These are phyloP conservation scores for Phytoseiulus persimilis DNA, from an alignment of 2,888 invertebrate species.

Conservation along the genomic window DNA sequence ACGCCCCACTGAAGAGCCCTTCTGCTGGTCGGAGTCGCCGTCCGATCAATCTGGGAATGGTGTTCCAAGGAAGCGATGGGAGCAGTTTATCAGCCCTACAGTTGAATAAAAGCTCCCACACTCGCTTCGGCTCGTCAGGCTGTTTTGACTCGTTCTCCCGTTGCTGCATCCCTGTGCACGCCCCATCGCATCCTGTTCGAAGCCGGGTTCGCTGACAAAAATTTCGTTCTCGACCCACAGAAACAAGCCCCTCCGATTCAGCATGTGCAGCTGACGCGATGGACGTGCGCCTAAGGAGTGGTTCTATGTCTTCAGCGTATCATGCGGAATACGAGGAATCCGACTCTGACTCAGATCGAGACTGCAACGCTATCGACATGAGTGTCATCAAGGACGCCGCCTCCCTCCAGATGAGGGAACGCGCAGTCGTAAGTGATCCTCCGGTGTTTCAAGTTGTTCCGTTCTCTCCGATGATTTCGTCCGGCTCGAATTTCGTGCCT, in stretches of 20 bases:
- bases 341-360: conserved; percentile 27
- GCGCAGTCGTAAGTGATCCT: neutral
- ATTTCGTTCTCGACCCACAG: neutral
- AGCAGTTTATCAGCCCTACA: too few relatives aligned
- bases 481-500: too few relatives aligned
- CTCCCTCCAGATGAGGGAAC: neutral
- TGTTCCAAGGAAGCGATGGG: too few relatives aligned
- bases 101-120: too few relatives aligned
- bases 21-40: too few relatives aligned
- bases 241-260: neutral
- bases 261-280: conserved; percentile 24
- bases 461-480: too few relatives aligned
- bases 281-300: conserved; percentile 23
- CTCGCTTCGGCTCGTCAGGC: too few relatives aligned
- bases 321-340: conserved; percentile 36
- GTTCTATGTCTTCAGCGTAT: conserved; percentile 30
- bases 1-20: too few relatives aligned
- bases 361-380: conserved; percentile 35
- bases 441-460: too few relatives aligned
- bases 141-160: too few relatives aligned
- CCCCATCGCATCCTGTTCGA: neutral
- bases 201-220: neutral
- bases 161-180: neutral
- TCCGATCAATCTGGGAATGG: too few relatives aligned
- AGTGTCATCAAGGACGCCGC: conserved; percentile 27